phyloP scores from a whole-genome alignment of 2,888 invertebrate genomes.

The Perdita meconis region DNA sequence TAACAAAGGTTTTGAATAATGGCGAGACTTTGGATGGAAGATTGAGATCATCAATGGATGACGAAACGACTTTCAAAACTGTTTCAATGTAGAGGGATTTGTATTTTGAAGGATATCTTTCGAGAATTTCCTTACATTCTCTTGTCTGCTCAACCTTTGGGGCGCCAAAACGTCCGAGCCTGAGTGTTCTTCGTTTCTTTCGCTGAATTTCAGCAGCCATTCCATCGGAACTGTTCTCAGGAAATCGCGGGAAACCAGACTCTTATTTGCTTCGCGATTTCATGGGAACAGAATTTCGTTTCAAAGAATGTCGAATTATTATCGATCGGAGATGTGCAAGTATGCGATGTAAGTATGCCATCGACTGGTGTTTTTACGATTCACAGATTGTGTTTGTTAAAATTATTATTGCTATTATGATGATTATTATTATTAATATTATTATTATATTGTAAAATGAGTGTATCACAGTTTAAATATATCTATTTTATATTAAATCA shows the following conservation, averaged over 20 bases:
- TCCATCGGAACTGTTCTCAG: conserved; percentile 58
- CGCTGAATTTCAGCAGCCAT: conserved; percentile 62
- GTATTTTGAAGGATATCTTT: conserved; percentile 38
- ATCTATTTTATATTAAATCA: conserved; percentile 80
- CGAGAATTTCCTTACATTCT: conserved; percentile 54
- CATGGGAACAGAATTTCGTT: conserved; percentile 41
- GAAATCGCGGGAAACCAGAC: conserved; percentile 8
- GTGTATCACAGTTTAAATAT: conserved; percentile 80
- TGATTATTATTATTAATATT: conserved; percentile 60
- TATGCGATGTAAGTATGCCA: conserved; percentile 63
- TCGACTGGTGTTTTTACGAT: conserved; percentile 66
- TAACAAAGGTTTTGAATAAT: no score
- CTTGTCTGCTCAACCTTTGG: conserved; percentile 66
- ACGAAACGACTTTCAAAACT: conserved; percentile 6
- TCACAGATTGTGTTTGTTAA: conserved; percentile 75
- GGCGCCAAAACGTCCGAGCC: conserved; percentile 24
- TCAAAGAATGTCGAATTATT: conserved; percentile 46
- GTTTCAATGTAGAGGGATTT: conserved; percentile 37
- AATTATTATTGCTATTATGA: conserved; percentile 68
- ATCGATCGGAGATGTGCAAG: conserved; percentile 57
- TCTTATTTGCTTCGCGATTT: not conserved
- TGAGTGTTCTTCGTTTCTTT: conserved; percentile 42
- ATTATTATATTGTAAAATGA: conserved; percentile 72
- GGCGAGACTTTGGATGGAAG: not conserved
- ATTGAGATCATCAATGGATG: not conserved